Evolutionary conservation across 2,797 vertebrate genomes (phyloP), one percentile per base, ranked within the genome.

Genomic region (Perdix hodgsoniae): DNA sequence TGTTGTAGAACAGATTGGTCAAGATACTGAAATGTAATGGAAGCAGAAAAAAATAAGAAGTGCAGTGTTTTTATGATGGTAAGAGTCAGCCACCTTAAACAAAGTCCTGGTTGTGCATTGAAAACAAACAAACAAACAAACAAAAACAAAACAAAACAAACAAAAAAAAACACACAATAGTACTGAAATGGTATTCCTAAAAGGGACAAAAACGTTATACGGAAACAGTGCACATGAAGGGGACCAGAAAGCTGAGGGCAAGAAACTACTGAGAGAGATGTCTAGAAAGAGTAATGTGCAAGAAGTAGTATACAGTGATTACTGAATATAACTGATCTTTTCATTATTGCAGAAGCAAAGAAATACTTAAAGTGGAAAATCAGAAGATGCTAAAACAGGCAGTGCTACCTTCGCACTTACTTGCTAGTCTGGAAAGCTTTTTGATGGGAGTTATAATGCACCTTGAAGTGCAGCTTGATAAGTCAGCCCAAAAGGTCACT

Each of bases 401-500:
- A 88, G 2, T 67, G 31, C 11, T 64, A 18, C 33, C 40, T 89
- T 72, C 37, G 49, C 35, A 69, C 42, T 26, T 39, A 85, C 27
- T 81, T 83, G 71, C 14, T 17, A 42, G 10, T 37, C 50, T 66
- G 76, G 80, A 91, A 86, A 42, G 49, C 19, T 37, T 63, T 93
- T 81, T 78, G 82, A 69, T 33, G 37, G 33, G 61, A 54, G 57
- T 8, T 78, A 11, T 18, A 65, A 31, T 78, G n/a, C 1, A 11
- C 7, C 31, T 91, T 83, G 82, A 89, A 80, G 73, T 59, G 18
- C n/a, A 63, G 29, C 29, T 87, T 92, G 75, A 85, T 87, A 49
- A 78, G 42, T 87, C n/a, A 69, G 33, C 39, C 37, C 54, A 39
- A 72, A 66, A 92, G 70, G 82, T 93, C 83, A 70, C 27, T 27